Conservation (phyloP, 2,113 vertebrate species). For the Bos indicus region DNA sequence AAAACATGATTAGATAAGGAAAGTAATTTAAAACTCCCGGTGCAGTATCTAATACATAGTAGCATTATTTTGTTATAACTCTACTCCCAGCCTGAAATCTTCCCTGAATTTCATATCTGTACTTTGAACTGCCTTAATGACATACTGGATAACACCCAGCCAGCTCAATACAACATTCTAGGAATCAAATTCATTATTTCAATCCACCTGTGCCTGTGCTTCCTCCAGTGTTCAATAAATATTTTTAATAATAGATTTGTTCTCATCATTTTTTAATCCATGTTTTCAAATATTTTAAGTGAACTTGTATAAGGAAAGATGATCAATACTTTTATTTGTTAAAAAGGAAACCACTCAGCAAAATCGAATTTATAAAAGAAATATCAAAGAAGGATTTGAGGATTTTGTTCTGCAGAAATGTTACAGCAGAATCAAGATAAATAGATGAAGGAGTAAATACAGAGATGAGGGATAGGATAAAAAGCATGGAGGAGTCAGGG, state of each 20-base stretch:
- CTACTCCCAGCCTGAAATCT: not conserved
- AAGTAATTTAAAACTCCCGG: not conserved
- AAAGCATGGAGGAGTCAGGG: not conserved
- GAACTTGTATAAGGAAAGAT: not conserved
- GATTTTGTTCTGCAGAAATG: not conserved
- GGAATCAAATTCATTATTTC: not conserved
- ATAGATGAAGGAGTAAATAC: not conserved
- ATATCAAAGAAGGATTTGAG: not conserved
- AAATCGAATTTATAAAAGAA: not conserved
- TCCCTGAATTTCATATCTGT: not conserved
- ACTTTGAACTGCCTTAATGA: not conserved
- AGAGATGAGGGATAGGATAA: not conserved
- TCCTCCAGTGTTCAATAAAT: not conserved
- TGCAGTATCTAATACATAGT: not conserved
- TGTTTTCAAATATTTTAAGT: not conserved
- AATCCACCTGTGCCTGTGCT: not conserved
- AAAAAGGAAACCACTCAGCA: not conserved
- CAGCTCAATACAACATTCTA: not conserved
- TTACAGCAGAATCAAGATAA: not conserved
- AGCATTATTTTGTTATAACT: not conserved
- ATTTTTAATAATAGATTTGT: not conserved
- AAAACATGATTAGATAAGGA: not conserved
- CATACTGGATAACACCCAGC: not conserved
- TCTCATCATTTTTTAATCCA: not conserved
- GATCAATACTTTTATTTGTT: not conserved